Evolutionary conservation across 2,797 vertebrate species (phyloP).

Genomic region (Hafferia zeledoni): DNA sequence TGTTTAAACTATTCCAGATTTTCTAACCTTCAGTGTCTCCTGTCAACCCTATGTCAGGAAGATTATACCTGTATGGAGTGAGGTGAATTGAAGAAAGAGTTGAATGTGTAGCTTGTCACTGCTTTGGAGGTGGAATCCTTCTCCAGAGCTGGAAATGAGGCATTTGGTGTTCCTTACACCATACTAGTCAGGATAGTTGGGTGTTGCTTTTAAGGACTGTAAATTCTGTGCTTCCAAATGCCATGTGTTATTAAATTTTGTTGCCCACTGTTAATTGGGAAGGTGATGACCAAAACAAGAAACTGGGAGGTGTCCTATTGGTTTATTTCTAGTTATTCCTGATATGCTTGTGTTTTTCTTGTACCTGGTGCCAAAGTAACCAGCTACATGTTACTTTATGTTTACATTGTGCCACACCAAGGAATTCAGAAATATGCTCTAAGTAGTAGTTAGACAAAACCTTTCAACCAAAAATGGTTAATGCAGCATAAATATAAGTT

Average conservation of each 20-base stretch:
- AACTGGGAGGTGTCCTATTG: background rate
- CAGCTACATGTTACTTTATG: background rate
- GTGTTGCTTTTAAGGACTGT: background rate
- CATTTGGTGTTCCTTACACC: background rate
- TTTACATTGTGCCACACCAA: background rate
- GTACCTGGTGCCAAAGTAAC: background rate
- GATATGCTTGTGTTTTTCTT: background rate
- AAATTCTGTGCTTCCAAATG: background rate
- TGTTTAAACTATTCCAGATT: background rate
- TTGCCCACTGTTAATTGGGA: background rate
- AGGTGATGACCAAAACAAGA: background rate
- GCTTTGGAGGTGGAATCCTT: background rate
- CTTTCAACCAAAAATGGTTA: background rate
- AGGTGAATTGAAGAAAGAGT: background rate
- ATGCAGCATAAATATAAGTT: background rate
- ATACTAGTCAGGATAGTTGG: background rate
- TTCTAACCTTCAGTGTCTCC: background rate
- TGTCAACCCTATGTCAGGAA: background rate
- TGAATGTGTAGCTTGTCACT: background rate
- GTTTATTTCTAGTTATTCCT: background rate
- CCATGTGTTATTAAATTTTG: background rate
- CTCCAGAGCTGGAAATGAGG: background rate
- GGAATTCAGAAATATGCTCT: background rate
- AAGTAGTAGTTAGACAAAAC: background rate
- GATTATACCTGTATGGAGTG: background rate